phyloP scores from a whole-genome alignment of 2,888 invertebrate species.

The Pyrrhia umbra region DNA sequence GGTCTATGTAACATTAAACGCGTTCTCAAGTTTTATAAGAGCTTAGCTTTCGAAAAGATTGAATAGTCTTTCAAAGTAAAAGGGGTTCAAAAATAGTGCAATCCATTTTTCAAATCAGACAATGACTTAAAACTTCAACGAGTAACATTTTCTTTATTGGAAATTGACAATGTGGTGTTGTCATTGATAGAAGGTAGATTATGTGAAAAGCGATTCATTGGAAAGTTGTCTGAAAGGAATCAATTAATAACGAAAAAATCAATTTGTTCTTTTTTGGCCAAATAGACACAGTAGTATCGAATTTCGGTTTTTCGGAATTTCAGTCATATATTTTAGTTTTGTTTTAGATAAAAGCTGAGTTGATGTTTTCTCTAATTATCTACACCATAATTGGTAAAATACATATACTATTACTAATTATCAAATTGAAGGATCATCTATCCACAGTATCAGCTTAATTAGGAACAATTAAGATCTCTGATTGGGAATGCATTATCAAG shows the following conservation, averaged over 20 bases:
- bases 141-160: slow-evolving; percentile 6
- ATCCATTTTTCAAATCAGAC: slow-evolving; percentile 7
- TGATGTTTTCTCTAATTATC: too few species aligned
- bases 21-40: neutral
- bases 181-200: slow-evolving; percentile 3
- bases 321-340: neutral
- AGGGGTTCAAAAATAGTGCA: slow-evolving; percentile 2
- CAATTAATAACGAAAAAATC: too few species aligned
- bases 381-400: too few species aligned
- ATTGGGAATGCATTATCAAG: too few species aligned
- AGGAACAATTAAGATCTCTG: too few species aligned
- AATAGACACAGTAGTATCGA: neutral
- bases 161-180: neutral
- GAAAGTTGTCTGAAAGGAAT: neutral
- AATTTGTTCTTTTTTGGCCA: neutral
- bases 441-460: too few species aligned
- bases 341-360: neutral
- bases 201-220: neutral
- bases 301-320: neutral
- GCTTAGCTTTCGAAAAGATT: slow-evolving; percentile 2
- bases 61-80: slow-evolving; percentile 14
- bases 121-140: slow-evolving; percentile 9
- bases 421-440: too few species aligned
- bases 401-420: too few species aligned
- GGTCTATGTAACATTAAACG: neutral